phyloP scores from a whole-genome alignment of 35 echinoderm and acorn worm genomes.

The Amphiura filiformis region DNA sequence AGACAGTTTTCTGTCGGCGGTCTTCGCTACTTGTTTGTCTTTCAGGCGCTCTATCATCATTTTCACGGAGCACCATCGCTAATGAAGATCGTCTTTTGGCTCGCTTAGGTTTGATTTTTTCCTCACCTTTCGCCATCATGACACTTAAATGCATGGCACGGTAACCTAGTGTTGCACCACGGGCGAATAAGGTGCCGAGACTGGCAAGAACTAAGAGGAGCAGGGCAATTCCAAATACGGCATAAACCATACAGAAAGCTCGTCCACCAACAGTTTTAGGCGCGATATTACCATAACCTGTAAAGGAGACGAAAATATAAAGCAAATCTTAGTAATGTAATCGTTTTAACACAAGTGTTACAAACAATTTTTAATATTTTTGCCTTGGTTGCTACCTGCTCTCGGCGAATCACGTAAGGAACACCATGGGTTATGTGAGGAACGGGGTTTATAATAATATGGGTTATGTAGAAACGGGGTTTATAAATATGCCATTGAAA shows the following conservation, averaged over 20 bases:
- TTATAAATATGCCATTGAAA: too few species aligned
- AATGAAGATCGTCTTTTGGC: neutral
- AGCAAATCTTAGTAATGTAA: neutral
- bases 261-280: conserved; percentile 62
- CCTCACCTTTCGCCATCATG: conserved; percentile 10
- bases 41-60: neutral
- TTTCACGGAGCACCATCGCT: neutral
- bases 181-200: conserved; percentile 70
- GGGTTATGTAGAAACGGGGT: too few species aligned
- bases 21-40: conserved; percentile 7
- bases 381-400: too few species aligned
- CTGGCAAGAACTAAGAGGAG: conserved; percentile 60
- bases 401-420: too few species aligned
- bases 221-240: conserved; percentile 78
- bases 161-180: conserved; percentile 71
- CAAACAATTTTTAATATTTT: too few species aligned
- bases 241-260: conserved; percentile 90
- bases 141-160: conserved; percentile 37
- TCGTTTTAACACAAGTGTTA: too few species aligned
- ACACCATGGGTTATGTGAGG: too few species aligned
- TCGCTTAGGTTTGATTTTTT: neutral
- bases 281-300: conserved; percentile 94
- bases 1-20: neutral
- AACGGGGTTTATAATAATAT: too few species aligned
- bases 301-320: conserved; percentile 11